A percentile compares a stretch with the other conserved stretches of the same genome.
These are phyloP conservation scores for Scolopax bukidnonensis DNA, from an alignment of 2,797 vertebrate species.

Conservation along the genomic window DNA sequence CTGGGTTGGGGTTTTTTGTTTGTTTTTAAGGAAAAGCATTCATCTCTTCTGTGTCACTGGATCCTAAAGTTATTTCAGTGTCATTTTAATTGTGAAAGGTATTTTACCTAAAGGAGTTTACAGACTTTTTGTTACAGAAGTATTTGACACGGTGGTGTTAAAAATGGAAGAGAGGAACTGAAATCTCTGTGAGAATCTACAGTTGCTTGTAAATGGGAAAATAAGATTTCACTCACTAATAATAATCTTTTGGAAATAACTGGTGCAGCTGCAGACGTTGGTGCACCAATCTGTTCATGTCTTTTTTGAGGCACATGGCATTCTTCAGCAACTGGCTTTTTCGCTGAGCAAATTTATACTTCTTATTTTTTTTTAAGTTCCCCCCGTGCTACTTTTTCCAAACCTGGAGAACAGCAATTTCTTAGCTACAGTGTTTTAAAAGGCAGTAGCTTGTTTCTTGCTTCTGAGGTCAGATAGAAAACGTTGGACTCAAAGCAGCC, in stretches of 20 bases:
- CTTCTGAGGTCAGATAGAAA: neutral
- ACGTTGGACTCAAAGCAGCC: neutral
- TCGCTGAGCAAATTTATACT: neutral
- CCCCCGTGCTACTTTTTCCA: accelerated
- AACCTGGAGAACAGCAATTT: neutral
- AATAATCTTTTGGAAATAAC: neutral
- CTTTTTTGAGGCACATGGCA: neutral
- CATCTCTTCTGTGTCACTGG: neutral
- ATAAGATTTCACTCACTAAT: neutral
- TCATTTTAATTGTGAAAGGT: neutral
- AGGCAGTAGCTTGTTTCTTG: neutral
- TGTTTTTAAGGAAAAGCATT: neutral
- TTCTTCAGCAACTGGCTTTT: neutral
- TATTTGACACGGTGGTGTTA: neutral
- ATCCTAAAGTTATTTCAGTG: neutral
- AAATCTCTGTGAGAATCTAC: neutral
- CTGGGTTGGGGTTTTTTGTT: neutral
- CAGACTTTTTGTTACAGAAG: neutral
- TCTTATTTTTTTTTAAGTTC: neutral
- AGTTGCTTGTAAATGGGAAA: neutral
- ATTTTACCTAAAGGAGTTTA: neutral
- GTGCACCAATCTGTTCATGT: neutral
- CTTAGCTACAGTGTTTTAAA: neutral
- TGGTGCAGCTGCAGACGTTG: neutral
- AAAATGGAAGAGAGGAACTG: neutral